Evolutionary conservation across 2,113 vertebrate genomes (phyloP).

Genomic region (Puntigrus tetrazona): DNA sequence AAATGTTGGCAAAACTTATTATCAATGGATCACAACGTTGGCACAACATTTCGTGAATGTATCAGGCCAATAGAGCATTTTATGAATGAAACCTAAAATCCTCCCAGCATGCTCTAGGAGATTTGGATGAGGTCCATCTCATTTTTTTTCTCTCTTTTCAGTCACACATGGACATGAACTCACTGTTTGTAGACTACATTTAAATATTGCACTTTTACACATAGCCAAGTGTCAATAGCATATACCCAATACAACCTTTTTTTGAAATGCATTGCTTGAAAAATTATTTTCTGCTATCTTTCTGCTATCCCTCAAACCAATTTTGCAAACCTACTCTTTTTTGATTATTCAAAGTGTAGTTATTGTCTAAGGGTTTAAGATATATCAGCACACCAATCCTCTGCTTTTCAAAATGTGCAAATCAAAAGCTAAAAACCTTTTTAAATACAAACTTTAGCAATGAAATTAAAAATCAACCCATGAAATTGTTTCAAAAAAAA

Average conservation of each 20-base stretch:
- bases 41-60: conserved; percentile 46
- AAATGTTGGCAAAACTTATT: conserved; percentile 43
- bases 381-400: neutral
- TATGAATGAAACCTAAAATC: conserved; percentile 53
- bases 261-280: neutral
- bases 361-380: neutral
- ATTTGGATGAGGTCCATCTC: conserved; percentile 44
- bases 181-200: neutral
- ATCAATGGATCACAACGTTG: conserved; percentile 48
- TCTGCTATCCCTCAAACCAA: neutral
- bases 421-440: neutral
- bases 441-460: conserved; percentile 8
- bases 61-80: conserved; percentile 36
- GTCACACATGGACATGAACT: conserved; percentile 3
- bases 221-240: neutral
- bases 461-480: conserved; percentile 6
- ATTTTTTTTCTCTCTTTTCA: neutral
- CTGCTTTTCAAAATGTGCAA: neutral
- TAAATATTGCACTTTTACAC: neutral
- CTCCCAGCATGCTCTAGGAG: conserved; percentile 41
- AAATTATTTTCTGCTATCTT: neutral
- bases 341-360: neutral
- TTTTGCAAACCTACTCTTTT: too few species aligned
- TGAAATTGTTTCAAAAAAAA: neutral
- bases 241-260: too few species aligned